Base-by-base conservation (phyloP, 2,888 invertebrate genomes). In the Heliconius hortense region DNA sequence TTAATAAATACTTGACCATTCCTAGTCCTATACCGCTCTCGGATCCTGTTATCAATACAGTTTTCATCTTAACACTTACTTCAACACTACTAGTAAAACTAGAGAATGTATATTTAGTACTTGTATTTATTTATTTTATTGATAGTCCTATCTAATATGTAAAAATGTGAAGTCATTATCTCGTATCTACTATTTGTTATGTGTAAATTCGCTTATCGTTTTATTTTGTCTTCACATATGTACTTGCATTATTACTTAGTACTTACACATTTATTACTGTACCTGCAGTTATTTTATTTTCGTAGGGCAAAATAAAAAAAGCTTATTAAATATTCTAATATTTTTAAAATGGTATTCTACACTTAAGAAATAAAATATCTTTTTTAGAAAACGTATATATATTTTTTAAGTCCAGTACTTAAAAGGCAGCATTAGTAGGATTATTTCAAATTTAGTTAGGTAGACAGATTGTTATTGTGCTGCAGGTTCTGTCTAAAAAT, bases 21-120 rank as follows among this genome's bases (percentile, higher is more conserved):
- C 98, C 98, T 73, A 98, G 93, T 62, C 98, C 98, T 75, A 98
- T 94, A 13, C 98, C 98, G 66, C 98, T 95, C 89, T 98, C 98
- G 78, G 97, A 97, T 66, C 98, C 98, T 64, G 98, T 98, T 82
- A 98, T 96, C 84, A 98, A 90, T 82, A 98, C 96, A 53, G 96
- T 96, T 82, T 95, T 96, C 96, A 97, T 96, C 77, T 79, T 86
- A 31, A 69, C 77, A 75, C 77, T 68, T 26, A 5, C 4, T 64
- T 39, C 13, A 35, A 10, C 39, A 39, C 64, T 39, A 21, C 3
- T 7, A 4, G 15, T 66, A 24, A 35, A 21, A 35, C 64, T 66
- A 24, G 39, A 66, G 24, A 8, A 31, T 64, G 11, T 21, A 35
- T 39, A 39, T 39, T 39, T 24, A 26, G 64, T 1, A 3, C 39